These are phyloP conservation scores for Eclectus roratus DNA, from an alignment of 2,113 vertebrate species.

Conservation along the genomic window DNA sequence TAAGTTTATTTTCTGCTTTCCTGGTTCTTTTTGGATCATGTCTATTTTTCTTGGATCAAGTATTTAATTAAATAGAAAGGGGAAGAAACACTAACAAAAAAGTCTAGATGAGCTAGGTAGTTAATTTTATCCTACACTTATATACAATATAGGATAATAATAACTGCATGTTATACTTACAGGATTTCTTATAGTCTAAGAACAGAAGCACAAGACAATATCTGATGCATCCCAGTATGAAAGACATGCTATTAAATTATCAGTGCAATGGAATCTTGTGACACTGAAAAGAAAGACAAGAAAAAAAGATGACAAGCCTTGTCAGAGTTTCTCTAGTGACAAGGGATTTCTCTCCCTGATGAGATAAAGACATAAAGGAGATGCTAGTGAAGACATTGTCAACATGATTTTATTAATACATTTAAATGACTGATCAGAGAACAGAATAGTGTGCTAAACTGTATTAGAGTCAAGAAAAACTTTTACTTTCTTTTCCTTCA, in stretches of 20 bases:
- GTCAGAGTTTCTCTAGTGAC: constrained; percentile 28
- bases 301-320: constrained; percentile 25
- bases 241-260: constrained; percentile 32
- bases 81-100: background rate
- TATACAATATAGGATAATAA: background rate
- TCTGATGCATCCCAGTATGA: background rate
- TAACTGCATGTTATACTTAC: background rate
- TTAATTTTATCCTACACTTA: background rate
- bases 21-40: background rate
- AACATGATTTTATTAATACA: background rate
- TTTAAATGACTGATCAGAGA: constrained; percentile 9
- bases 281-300: constrained; percentile 4
- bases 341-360: background rate
- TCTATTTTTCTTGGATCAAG: background rate
- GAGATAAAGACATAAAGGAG: constrained; percentile 6
- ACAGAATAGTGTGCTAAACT: background rate
- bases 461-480: background rate
- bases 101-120: background rate
- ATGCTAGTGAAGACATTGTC: background rate
- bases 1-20: background rate
- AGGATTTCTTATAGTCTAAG: background rate
- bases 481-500: background rate
- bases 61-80: background rate
- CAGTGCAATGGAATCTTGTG: background rate
- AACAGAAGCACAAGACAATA: background rate